Base-by-base conservation (phyloP, 2,797 vertebrate genomes). In the Carapus acus region DNA sequence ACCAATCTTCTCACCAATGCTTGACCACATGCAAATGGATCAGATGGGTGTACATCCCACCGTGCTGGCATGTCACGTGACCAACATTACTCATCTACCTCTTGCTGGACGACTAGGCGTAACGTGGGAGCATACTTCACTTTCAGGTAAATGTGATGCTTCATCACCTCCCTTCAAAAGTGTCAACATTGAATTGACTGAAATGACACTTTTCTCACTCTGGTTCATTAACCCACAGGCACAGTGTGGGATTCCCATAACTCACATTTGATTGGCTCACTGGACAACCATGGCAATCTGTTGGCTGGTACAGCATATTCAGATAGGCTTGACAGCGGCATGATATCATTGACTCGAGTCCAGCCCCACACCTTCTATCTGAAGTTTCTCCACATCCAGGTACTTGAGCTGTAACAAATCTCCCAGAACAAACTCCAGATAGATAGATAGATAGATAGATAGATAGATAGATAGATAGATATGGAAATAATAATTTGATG, bases 231-330 rank as follows among this genome's bases (percentile, higher is more conserved):
- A 0, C 38, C 27, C 11, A 39, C 57, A 76, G 79, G 58, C 19
- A 20, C 24, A 15, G 62, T 65, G 1, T 22, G 20, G 0, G 52
- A 58, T 4, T 0, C 86, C 0, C 80, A 79, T 0, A 46, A 69
- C 18, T 70, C 80, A 0, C 75, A 89, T 3, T 55, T 84, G 2
- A 73, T 91, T 12, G 94, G 86, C 0, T 85, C 81, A 0, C 84
- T 96, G 88, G 91, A 91, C 1, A 87, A 84, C 43, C 80, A 87
- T 12, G 93, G 93, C 72, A 89, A 90, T 17, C 76, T 97, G 8
- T 43, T 80, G 1, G 77, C 74, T 0, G 90, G 87, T 2, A 43
- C 84, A 6, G 74, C 61, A 45, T 92, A 88, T 65, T 83, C 65
- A 5, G 88, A 89, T 7, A 66, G 89, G 18, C 72, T 89, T 71